Evolutionary conservation across 2,888 invertebrate species (phyloP).

Genomic region (Diplazon laetatorius): DNA sequence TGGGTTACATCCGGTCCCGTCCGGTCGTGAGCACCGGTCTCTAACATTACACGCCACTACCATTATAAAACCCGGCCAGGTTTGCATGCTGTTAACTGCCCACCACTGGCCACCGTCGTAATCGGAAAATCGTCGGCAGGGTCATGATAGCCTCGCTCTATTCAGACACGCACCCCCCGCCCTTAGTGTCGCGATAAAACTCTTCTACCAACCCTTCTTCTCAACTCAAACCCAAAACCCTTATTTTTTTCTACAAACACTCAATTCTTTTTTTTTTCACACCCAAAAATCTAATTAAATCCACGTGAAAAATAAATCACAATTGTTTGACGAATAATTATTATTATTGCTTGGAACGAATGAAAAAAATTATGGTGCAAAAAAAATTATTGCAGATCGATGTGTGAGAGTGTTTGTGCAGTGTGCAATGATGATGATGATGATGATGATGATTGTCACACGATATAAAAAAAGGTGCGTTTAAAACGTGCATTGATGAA

Average conservation of each 20-base stretch:
- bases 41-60: slow-evolving; percentile 37
- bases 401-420: too few species aligned
- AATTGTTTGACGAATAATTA: too few species aligned
- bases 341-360: too few species aligned
- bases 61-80: slow-evolving; percentile 27
- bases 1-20: slow-evolving; percentile 41
- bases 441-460: neutral
- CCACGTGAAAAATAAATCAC: neutral
- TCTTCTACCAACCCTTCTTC: neutral
- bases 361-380: too few species aligned
- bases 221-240: neutral
- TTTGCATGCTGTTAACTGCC: slow-evolving; percentile 63
- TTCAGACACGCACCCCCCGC: slow-evolving; percentile 15
- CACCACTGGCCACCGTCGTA: slow-evolving; percentile 57
- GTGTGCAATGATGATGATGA: slow-evolving; percentile 25
- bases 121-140: slow-evolving; percentile 65
- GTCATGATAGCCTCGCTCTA: slow-evolving; percentile 33
- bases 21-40: slow-evolving; percentile 23
- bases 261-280: neutral
- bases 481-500: slow-evolving; percentile 30
- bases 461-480: neutral
- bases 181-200: slow-evolving; percentile 8
- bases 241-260: too few species aligned
- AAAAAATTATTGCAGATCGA: too few species aligned
- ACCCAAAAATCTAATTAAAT: neutral